A percentile compares a stretch with the other conserved stretches of the same genome.
phyloP scores from a whole-genome alignment of 2,113 vertebrate species.

The Festucalex cinctus region DNA sequence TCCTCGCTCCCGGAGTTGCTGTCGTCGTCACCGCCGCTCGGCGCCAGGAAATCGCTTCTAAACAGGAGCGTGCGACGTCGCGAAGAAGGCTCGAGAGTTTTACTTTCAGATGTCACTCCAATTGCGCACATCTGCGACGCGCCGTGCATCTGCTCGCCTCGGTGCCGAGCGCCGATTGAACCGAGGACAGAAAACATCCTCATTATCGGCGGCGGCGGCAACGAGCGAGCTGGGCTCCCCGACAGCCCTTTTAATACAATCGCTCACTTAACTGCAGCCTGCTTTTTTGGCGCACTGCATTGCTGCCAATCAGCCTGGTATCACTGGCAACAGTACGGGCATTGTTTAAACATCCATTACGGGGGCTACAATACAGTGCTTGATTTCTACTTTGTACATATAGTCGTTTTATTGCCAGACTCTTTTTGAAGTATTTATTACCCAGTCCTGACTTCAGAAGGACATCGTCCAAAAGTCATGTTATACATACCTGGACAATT shows the following conservation, averaged over 20 bases:
- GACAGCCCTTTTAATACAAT: constrained; percentile 61
- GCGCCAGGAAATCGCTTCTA: constrained; percentile 69
- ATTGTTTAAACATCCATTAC: constrained; percentile 30
- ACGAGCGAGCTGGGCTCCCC: constrained; percentile 51
- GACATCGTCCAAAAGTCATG: too few relatives aligned
- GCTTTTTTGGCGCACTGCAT: constrained; percentile 5
- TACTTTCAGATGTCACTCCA: constrained; percentile 78
- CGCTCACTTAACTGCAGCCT: constrained; percentile 53
- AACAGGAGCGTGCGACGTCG: constrained; percentile 61
- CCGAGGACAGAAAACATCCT: constrained; percentile 74
- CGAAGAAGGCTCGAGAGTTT: constrained; percentile 65
- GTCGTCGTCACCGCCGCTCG: constrained; percentile 27
- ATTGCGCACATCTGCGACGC: constrained; percentile 75
- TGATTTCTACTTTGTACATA: background rate
- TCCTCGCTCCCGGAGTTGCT: constrained; percentile 55
- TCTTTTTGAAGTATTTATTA: too few relatives aligned
- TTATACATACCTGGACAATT: too few relatives aligned
- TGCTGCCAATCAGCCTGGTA: constrained; percentile 22
- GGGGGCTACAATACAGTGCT: background rate
- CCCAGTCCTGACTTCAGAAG: too few relatives aligned
- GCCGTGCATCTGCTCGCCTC: constrained; percentile 72
- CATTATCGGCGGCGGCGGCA: constrained; percentile 66
- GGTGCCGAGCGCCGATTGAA: constrained; percentile 60
- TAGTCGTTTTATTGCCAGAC: background rate
- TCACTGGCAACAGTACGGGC: constrained; percentile 25